Percentiles rank a stretch among this genome's conserved stretches.
Evolutionary conservation across 2,113 vertebrate genomes (phyloP).

Genomic region (Fukomys damarensis): DNA sequence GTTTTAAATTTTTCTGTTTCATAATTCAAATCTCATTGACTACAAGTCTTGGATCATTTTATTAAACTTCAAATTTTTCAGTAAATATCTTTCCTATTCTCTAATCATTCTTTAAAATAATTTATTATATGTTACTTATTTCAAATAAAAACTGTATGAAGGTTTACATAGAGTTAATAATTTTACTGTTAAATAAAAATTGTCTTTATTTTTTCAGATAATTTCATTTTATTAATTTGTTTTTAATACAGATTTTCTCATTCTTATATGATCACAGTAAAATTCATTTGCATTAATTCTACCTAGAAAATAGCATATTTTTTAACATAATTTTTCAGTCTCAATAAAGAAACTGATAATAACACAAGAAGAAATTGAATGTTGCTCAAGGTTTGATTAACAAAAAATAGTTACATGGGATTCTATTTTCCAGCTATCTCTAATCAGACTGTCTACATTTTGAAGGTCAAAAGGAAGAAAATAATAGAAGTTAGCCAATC

Average conservation of each 20-base stretch:
- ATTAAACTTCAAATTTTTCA: background rate
- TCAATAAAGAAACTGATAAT: conserved; percentile 27
- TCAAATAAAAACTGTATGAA: background rate
- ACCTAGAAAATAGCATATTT: conserved; percentile 28
- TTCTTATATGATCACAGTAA: background rate
- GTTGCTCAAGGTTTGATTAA: conserved; percentile 65
- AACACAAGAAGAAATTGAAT: conserved; percentile 36
- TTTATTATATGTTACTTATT: background rate
- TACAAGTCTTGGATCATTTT: background rate
- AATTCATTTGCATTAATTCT: conserved; percentile 41
- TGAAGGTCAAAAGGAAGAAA: conserved; percentile 71
- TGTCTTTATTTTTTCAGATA: background rate
- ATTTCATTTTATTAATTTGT: background rate
- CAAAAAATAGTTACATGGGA: conserved; percentile 60
- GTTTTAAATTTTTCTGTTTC: background rate
- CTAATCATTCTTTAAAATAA: background rate
- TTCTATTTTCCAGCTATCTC: background rate
- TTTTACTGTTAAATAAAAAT: background rate
- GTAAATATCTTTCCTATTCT: background rate
- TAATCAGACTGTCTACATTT: conserved; percentile 65
- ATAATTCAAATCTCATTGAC: background rate
- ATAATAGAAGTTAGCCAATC: conserved; percentile 62
- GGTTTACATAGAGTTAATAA: background rate
- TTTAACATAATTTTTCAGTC: conserved; percentile 41
- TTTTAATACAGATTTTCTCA: background rate